Conservation (phyloP, 1,140 invertebrate species). For the Sweltsa coloradensis region DNA sequence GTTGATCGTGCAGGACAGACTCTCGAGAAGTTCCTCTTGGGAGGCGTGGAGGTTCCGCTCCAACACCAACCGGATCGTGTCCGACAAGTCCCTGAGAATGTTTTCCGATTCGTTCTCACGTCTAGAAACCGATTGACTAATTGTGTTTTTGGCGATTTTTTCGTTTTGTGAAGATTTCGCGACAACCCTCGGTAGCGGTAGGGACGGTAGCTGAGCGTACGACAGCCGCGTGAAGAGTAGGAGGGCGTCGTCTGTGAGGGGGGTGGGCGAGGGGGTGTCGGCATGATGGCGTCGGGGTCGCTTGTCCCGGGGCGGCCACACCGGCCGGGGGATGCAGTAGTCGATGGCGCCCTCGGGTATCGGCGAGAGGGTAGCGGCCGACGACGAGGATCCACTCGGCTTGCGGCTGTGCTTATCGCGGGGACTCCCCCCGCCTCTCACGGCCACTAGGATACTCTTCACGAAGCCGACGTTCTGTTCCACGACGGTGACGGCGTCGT, state of each 20-base stretch:
- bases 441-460: constrained; percentile 21
- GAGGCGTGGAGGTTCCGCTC: too few species aligned
- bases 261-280: constrained; percentile 18
- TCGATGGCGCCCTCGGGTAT: constrained; percentile 29
- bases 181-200: too few species aligned
- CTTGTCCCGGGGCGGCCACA: constrained; percentile 22
- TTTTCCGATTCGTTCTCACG: too few species aligned
- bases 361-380: constrained; percentile 20
- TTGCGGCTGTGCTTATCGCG: constrained; percentile 14
- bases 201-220: background rate
- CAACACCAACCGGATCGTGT: too few species aligned
- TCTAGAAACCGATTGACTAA: too few species aligned
- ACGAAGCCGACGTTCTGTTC: constrained; percentile 27
- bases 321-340: constrained; percentile 24
- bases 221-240: constrained; percentile 26
- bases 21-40: too few species aligned
- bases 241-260: constrained; percentile 24
- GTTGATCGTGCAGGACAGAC: too few species aligned
- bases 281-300: background rate
- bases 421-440: constrained; percentile 9
- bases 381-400: constrained; percentile 18
- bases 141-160: too few species aligned
- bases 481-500: constrained; percentile 19
- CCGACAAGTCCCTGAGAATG: constrained; percentile 7
- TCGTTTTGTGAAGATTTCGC: too few species aligned